These are phyloP conservation scores for Plebejus melissa DNA, from an alignment of 2,888 invertebrate genomes.

Conservation along the genomic window DNA sequence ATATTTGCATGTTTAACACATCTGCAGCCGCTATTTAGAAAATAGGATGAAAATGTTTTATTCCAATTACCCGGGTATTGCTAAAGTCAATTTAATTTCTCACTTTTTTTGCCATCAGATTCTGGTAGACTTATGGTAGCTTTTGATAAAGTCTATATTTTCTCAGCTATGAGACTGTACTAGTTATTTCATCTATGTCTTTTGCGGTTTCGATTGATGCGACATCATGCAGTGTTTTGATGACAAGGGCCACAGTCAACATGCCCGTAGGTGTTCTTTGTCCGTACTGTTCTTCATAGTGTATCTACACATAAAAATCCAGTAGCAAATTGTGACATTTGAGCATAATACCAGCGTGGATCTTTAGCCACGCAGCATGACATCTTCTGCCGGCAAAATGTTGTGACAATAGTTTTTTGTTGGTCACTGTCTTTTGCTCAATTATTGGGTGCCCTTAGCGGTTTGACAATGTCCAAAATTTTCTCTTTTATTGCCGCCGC, in stretches of 20 bases:
- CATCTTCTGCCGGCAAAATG: conserved; percentile 65
- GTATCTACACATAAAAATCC: conserved; percentile 53
- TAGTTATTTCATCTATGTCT: not conserved
- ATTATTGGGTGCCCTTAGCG: conserved; percentile 65
- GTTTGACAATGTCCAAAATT: conserved; percentile 47
- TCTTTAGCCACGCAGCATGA: conserved; percentile 50
- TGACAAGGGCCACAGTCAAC: not conserved
- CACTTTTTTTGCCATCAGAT: too few relatives aligned
- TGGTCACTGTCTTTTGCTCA: conserved; percentile 69
- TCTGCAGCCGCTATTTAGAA: too few relatives aligned
- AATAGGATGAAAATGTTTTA: too few relatives aligned
- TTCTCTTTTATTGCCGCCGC: conserved; percentile 61
- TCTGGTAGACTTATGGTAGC: not conserved
- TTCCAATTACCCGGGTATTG: too few relatives aligned
- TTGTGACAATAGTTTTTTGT: conserved; percentile 49
- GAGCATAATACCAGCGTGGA: not conserved
- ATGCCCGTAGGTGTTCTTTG: conserved; percentile 21
- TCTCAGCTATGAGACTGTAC: not conserved
- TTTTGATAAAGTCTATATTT: not conserved
- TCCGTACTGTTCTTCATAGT: conserved; percentile 32
- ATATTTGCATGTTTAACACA: too few relatives aligned
- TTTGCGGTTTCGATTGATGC: conserved; percentile 11
- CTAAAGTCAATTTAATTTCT: too few relatives aligned
- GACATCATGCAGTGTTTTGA: not conserved
- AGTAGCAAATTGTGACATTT: conserved; percentile 57